Base-by-base conservation (phyloP, 2,113 vertebrate genomes). In the Paramormyrops kingsleyae region DNA sequence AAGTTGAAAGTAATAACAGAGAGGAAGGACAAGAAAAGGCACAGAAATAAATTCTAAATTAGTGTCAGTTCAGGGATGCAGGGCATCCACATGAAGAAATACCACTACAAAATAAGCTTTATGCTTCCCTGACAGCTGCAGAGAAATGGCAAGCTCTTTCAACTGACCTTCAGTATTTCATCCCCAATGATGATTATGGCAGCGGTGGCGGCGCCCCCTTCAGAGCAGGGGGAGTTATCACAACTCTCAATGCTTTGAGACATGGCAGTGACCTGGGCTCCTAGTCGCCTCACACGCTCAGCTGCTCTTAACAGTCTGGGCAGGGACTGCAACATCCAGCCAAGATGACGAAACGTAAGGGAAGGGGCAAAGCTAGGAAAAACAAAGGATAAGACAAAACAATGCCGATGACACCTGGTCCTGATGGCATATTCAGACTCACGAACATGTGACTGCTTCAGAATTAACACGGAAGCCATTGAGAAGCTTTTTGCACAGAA, bases 161-260 rank as follows among this genome's bases (percentile, higher is more conserved):
- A 19, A 12, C 56, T 90, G 92, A 99, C 98, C 98, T 99, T 99
- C 53, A 99, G 96, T 91, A 99, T 99, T 94, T 99, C 98, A 91
- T 99, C 98, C 83, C 98, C 98, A 24, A 99, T 97, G 90, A 99
- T 95, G 92, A 99, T 96, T 92, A 99, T 97, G 44, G 97, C 98
- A 0, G 98, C 98, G 1, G 98, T 98, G 92, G 94, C 92, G 1
- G 83, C 53, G 89, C 92, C 91, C 3, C 92, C 91, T 0, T 92
- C 93, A 62, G 91, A 77, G 5, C 35, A 21, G 42, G 50, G 53
- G 50, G 92, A 90, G 13, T 70, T 70, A 88, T n/a, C 88, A n/a
- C 91, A 49, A 87, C 88, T 88, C 52, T 90, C 90, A 83, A 88
- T 91, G 89, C 88, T 92, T n/a, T 93, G 92, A 3, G 97, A 96